Conservation (phyloP, 2,113 vertebrate species). For the Tetrao urogallus region DNA sequence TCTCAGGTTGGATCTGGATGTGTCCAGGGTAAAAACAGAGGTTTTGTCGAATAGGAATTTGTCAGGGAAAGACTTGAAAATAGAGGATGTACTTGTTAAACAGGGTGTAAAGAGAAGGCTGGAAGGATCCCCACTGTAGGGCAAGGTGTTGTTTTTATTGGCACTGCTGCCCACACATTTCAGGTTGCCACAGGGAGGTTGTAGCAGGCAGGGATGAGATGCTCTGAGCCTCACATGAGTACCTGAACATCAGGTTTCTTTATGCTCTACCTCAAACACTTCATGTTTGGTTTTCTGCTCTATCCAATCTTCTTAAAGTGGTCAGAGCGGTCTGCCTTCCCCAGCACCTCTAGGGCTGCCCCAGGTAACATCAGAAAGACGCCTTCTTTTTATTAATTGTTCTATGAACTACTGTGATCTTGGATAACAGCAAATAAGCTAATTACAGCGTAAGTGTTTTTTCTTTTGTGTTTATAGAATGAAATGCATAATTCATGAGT, state of each 20-base stretch:
- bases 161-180: not conserved
- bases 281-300: not conserved
- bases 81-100: not conserved
- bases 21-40: not conserved
- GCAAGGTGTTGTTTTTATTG: not conserved
- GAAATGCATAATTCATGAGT: not conserved
- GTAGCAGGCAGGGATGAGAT: not conserved
- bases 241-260: not conserved
- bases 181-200: not conserved
- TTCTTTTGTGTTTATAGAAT: not conserved
- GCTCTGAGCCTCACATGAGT: not conserved
- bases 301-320: not conserved
- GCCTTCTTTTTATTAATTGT: not conserved
- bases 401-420: not conserved
- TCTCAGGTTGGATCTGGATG: not conserved
- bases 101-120: not conserved
- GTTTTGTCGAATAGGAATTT: not conserved
- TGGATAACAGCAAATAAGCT: not conserved
- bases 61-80: not conserved
- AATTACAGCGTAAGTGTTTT: not conserved
- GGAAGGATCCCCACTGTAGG: not conserved
- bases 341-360: not conserved
- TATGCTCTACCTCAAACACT: accelerated
- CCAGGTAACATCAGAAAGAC: not conserved
- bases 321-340: not conserved